Evolutionary conservation across 1,140 invertebrate genomes (phyloP), one percentile per base, ranked within the genome.

Genomic region (Aporrectodea caliginosa): DNA sequence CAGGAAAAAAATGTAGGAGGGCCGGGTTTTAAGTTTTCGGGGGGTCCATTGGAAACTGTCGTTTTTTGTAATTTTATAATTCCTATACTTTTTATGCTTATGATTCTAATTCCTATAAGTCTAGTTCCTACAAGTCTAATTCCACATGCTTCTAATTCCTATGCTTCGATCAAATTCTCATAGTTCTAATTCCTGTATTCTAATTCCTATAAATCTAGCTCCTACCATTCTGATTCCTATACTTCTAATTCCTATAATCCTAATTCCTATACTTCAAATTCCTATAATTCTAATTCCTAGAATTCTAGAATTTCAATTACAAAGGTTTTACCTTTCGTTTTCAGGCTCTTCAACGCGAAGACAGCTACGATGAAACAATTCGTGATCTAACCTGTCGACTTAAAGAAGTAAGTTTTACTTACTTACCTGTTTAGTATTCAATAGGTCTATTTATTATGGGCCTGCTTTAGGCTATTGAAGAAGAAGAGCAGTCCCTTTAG

Each of bases 341-440:
- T 81, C 92, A 99, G 97, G 95, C 97, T 91, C 98, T 97, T 91
- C 97, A 99, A 92, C 94, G 98, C 89, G 98, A 99, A 91, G 98
- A 99, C 92, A 96, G 98, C 89, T 99, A 98, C 92, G 98, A 99
- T 92, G 95, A 98, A 90, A 97, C 98, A 92, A 99, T 99, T 92
- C 98, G 98, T 92, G 97, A 95, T 89, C 92, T 99, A 89, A 98
- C 95, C 88, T 94, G 95, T 89, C 94, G 97, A 90, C 95, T 99
- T 91, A 88, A 88, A 84, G 86, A 88, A 80, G 87, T 88, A 82
- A 86, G 31, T 75, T 16, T 14, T 69, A 69, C 14, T n/a, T n/a
- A n/a, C n/a, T n/a, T n/a, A 22, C 6, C 43, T 58, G 43, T 58
- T 58, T 22, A 58, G 6, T 12, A 6, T 6, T 22, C 43, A 58